A percentile compares a stretch with the other conserved stretches of the same genome.
phyloP scores from a whole-genome alignment of 2,888 invertebrate genomes.

The Drosophila sordidapex region DNA sequence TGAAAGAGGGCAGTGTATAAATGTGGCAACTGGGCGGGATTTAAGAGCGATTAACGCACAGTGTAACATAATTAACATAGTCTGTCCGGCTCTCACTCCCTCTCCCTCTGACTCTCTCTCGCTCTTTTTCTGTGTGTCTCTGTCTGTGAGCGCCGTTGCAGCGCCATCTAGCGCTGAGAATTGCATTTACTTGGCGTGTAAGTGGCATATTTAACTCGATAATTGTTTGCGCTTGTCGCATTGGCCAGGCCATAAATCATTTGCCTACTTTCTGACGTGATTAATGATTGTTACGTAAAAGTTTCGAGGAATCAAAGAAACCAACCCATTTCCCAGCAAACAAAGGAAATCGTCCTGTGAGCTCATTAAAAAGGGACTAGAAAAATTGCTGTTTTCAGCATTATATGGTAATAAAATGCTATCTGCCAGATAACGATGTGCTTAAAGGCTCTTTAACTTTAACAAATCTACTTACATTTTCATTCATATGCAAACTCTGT shows the following conservation, averaged over 20 bases:
- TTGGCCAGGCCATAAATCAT: slow-evolving; percentile 64
- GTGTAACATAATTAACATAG: slow-evolving; percentile 57
- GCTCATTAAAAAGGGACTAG: slow-evolving; percentile 11
- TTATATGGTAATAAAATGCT: background rate
- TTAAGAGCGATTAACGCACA: slow-evolving; percentile 45
- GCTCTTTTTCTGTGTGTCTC: background rate
- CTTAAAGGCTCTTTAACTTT: background rate
- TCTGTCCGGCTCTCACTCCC: slow-evolving; percentile 15
- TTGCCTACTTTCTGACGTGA: slow-evolving; percentile 47
- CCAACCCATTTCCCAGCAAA: slow-evolving; percentile 7
- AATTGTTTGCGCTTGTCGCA: slow-evolving; percentile 72
- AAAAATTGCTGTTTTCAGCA: background rate
- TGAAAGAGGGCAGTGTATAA: background rate
- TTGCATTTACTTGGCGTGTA: slow-evolving; percentile 52
- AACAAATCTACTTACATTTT: background rate
- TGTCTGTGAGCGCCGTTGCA: slow-evolving; percentile 14
- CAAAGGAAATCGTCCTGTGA: slow-evolving; percentile 6
- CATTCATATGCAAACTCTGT: background rate
- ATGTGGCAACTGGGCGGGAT: slow-evolving; percentile 19
- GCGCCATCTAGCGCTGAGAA: slow-evolving; percentile 43
- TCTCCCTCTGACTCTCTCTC: background rate
- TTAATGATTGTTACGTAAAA: slow-evolving; percentile 46
- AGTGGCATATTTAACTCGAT: slow-evolving; percentile 68
- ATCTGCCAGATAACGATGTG: background rate
- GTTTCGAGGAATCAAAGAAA: slow-evolving; percentile 15